Percentiles rank a stretch among this genome's conserved stretches.
Conservation (phyloP, 1,140 invertebrate genomes). For the Cotesia chilonis region DNA sequence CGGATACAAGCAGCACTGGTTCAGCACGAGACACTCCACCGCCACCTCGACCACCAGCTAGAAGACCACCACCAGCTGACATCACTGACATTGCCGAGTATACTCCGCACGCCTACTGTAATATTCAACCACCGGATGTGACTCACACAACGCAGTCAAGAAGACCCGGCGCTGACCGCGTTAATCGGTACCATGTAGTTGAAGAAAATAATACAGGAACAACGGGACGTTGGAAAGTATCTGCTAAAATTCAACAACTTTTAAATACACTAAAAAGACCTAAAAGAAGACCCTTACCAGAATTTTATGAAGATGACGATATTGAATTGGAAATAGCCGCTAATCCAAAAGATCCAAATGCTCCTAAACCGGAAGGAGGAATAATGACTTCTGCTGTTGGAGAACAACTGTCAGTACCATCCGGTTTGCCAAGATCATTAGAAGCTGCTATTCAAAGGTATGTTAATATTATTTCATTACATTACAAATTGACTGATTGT, state of each 20-base stretch:
- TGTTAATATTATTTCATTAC: constrained; percentile 14
- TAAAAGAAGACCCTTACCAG: constrained; percentile 92
- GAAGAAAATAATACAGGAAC: constrained; percentile 79
- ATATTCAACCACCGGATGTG: constrained; percentile 84
- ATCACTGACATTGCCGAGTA: constrained; percentile 75
- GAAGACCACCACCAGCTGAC: constrained; percentile 66
- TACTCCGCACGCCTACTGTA: constrained; percentile 62
- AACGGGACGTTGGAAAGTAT: constrained; percentile 90
- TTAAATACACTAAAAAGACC: constrained; percentile 97
- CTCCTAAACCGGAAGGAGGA: constrained; percentile 94
- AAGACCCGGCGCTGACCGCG: constrained; percentile 78
- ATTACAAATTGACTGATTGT: constrained; percentile 24
- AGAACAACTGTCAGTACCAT: constrained; percentile 90
- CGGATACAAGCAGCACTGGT: constrained; percentile 80
- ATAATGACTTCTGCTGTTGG: constrained; percentile 94
- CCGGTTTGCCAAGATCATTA: constrained; percentile 91
- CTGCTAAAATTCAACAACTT: constrained; percentile 98
- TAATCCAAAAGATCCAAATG: constrained; percentile 96
- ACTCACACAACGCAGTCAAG: constrained; percentile 78
- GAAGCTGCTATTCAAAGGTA: constrained; percentile 92
- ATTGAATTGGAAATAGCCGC: constrained; percentile 96
- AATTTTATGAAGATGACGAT: constrained; percentile 99
- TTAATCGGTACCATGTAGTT: constrained; percentile 85
- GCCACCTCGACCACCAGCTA: constrained; percentile 66
- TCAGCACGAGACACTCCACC: constrained; percentile 74